phyloP scores from a whole-genome alignment of 2,888 invertebrate species.

The Gryllus longicercus region DNA sequence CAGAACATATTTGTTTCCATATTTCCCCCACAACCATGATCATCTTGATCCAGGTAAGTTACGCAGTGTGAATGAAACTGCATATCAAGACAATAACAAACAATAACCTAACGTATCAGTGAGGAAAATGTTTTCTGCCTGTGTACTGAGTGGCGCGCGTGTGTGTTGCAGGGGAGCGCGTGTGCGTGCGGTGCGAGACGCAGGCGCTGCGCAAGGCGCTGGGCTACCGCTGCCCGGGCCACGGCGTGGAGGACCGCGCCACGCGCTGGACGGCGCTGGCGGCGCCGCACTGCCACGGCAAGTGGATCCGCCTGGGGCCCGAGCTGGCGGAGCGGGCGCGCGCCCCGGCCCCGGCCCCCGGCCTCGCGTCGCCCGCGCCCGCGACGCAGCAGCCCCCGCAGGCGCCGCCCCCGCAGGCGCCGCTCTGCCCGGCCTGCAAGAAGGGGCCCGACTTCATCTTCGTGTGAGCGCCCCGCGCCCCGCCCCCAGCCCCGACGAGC shows the following conservation, averaged over 20 bases:
- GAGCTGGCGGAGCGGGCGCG: constrained; percentile 21
- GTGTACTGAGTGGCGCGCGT: background rate
- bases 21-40: no score
- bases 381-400: background rate
- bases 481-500: background rate
- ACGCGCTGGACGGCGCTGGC: constrained; percentile 82
- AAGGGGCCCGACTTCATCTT: constrained; percentile 45
- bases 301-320: constrained; percentile 65
- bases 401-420: background rate
- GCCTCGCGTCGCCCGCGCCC: background rate
- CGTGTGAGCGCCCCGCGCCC: constrained; percentile 40
- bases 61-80: no score
- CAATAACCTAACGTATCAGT: no score
- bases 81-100: no score
- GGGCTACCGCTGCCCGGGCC: constrained; percentile 79
- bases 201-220: constrained; percentile 72
- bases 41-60: no score
- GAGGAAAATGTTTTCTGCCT: no score
- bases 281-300: constrained; percentile 84
- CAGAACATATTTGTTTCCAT: no score
- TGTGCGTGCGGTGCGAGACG: constrained; percentile 79
- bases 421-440: constrained; percentile 44
- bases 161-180: constrained; percentile 60
- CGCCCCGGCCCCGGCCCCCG: constrained; percentile 32
- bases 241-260: constrained; percentile 70